Evolutionary conservation across 2,113 vertebrate genomes (phyloP).

Genomic region (Cochlearius cochlearius): DNA sequence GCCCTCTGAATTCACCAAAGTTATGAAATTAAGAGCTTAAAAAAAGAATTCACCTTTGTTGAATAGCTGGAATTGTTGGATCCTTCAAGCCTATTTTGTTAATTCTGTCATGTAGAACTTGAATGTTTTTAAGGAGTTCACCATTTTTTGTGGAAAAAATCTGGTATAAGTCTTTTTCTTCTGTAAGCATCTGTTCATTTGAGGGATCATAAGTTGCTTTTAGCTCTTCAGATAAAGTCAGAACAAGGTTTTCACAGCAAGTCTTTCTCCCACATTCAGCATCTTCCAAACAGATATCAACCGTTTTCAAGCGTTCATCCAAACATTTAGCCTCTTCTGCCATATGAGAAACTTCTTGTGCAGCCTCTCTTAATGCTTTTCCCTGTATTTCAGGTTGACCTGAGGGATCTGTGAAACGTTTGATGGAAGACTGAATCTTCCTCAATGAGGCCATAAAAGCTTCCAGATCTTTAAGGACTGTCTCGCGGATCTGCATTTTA

Average conservation of each 20-base stretch:
- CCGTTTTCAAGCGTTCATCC: conserved; percentile 78
- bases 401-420: conserved; percentile 8
- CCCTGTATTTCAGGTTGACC: conserved; percentile 46
- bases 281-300: conserved; percentile 75
- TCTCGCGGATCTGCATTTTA: conserved; percentile 77
- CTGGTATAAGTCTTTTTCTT: conserved; percentile 66
- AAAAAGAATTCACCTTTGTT: conserved; percentile 78
- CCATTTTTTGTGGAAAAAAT: conserved; percentile 73
- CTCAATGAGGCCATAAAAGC: conserved; percentile 83
- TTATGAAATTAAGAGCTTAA: background rate
- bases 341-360: conserved; percentile 71
- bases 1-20: background rate
- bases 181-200: conserved; percentile 49
- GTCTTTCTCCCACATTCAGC: conserved; percentile 42
- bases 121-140: conserved; percentile 78
- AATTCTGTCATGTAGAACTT: conserved; percentile 75
- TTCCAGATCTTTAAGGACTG: conserved; percentile 79
- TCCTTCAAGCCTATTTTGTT: conserved; percentile 84
- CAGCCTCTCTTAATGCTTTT: conserved; percentile 42
- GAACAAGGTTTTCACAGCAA: conserved; percentile 83
- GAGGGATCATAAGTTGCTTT: background rate
- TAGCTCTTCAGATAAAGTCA: conserved; percentile 61
- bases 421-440: conserved; percentile 70
- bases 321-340: conserved; percentile 81
- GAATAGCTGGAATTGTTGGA: conserved; percentile 86